Percentiles rank a stretch among this genome's conserved stretches.
These are phyloP conservation scores for Magallana angulata DNA, from an alignment of 1,140 invertebrate species.

Conservation along the genomic window DNA sequence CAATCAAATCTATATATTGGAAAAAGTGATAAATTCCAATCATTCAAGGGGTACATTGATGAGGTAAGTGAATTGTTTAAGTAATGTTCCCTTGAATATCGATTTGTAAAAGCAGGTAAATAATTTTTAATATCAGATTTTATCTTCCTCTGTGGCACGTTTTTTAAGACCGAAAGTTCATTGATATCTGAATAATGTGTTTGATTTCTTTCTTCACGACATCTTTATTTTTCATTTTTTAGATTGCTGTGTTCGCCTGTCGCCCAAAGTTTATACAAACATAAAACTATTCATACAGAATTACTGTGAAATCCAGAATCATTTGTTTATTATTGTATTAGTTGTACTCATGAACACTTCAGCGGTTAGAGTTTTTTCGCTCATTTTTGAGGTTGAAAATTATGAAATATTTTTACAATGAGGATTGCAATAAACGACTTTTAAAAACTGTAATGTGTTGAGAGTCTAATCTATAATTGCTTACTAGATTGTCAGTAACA, in stretches of 20 bases:
- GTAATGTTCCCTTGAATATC: no score
- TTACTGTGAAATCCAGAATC: constrained; percentile 4
- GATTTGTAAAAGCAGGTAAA: no score
- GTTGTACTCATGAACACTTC: background rate
- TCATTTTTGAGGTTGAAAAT: background rate
- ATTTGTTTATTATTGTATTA: background rate
- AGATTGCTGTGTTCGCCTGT: constrained; percentile 1
- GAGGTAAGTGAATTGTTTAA: background rate
- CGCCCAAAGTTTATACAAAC: constrained; percentile 28
- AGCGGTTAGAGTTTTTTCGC: background rate
- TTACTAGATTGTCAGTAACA: no score
- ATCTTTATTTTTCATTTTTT: background rate
- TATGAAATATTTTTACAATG: no score
- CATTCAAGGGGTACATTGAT: background rate
- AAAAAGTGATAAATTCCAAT: background rate
- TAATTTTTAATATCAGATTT: no score
- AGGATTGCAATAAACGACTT: no score
- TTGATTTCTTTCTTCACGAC: background rate
- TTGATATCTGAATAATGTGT: no score
- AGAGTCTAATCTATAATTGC: no score
- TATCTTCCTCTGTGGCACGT: no score
- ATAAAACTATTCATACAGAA: background rate
- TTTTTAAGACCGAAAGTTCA: no score
- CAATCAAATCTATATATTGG: background rate
- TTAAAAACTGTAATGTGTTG: no score